Evolutionary conservation across 2,888 invertebrate species (phyloP), one percentile per base, ranked within the genome.

Genomic region (Caenorhabditis becei): DNA sequence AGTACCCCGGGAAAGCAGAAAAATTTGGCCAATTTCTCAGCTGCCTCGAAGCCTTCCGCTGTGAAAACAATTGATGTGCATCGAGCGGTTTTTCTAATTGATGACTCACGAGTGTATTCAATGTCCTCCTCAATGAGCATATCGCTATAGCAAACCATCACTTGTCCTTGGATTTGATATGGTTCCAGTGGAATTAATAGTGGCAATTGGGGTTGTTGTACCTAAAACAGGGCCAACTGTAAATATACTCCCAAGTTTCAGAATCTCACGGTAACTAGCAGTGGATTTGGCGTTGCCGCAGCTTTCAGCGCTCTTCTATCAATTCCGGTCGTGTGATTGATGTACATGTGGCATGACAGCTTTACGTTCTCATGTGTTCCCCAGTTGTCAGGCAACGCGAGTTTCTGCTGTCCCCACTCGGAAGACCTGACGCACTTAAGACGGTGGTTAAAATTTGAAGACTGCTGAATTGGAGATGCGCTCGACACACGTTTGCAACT

Each of bases 321-420:
- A 2, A 74, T 16, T 10, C 74, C 74, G 18, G 28, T 32, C 3
- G 74, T 74, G 20, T 53, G 11, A 1, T 24, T 51, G 28, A 74
- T 66, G 56, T 51, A 66, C 41, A 74, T 16, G 41, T 66, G 74
- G 23, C 65, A 65, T 0, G 74, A 51, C 10, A 74, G n/a, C 14
- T 35, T 65, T 11, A 66, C 37, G 24, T 65, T 35, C 8, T 74
- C 59, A 32, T 59, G 18, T 18, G 2, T 49, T 2, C 56, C 65
- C 74, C 58, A 74, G 26, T 65, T 51, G 18, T 65, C 47, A 0
- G 51, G 63, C n/a, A 54, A 10, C 23, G 54, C 2, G 16, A n/a
- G n/a, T 10, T 37, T 35, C 3, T n/a, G 16, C 0, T 35, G 58
- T 28, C 65, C 74, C 74, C 74, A 74, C 44, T 74, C 65, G 18